Conservation (phyloP, 2,797 vertebrate species). For the Remorina albescens region DNA sequence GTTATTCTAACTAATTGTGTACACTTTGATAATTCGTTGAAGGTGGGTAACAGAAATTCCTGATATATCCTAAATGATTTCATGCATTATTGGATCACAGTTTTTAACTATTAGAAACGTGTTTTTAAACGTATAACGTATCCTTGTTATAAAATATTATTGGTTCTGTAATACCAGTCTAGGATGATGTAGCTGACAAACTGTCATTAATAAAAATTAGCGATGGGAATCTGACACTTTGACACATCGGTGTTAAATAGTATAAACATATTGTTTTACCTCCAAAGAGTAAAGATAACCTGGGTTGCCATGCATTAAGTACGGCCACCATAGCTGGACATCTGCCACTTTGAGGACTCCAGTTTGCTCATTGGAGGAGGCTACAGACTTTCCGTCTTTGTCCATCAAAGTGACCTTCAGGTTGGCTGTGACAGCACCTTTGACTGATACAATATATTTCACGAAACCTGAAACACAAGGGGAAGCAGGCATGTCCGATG, state of each 20-base stretch:
- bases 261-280: slow-evolving; percentile 72
- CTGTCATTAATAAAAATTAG: too few relatives aligned
- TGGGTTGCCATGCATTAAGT: slow-evolving; percentile 91
- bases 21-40: neutral
- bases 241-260: too few relatives aligned
- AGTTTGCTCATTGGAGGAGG: slow-evolving; percentile 66
- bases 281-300: slow-evolving; percentile 93
- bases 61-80: too few relatives aligned
- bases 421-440: slow-evolving; percentile 74
- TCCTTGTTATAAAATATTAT: too few relatives aligned
- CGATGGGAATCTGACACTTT: neutral
- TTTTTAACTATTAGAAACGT: too few relatives aligned
- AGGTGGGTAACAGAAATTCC: neutral
- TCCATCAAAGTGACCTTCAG: slow-evolving; percentile 86
- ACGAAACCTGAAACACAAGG: slow-evolving; percentile 84
- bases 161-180: too few relatives aligned
- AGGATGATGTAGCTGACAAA: too few relatives aligned
- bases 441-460: slow-evolving; percentile 83
- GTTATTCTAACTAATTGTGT: too few relatives aligned
- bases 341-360: slow-evolving; percentile 88
- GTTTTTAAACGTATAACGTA: too few relatives aligned
- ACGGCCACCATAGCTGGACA: slow-evolving; percentile 96
- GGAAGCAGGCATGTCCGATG: neutral
- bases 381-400: slow-evolving; percentile 84
- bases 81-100: too few relatives aligned